Evolutionary conservation across 2,888 invertebrate genomes (phyloP).

Genomic region (Machimus rusticus): DNA sequence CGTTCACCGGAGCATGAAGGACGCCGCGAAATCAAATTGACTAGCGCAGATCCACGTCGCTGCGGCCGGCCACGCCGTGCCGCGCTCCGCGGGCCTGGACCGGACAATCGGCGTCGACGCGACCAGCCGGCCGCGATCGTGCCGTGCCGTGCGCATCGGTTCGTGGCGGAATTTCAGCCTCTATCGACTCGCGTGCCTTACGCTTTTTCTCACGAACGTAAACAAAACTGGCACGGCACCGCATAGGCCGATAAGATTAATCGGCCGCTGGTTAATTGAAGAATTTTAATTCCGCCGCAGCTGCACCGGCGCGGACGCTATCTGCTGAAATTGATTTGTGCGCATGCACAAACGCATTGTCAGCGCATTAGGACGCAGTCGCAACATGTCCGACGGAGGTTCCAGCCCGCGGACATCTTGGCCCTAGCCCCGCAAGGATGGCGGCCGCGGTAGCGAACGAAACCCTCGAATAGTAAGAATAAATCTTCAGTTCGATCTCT

Average conservation of each 20-base stretch:
- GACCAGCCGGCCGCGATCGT: not conserved
- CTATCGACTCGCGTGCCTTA: conserved; percentile 26
- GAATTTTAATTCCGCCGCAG: conserved; percentile 17
- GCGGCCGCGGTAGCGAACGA: not conserved
- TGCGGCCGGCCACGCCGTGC: not conserved
- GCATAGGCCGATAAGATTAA: conserved; percentile 33
- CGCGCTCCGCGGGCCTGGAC: not conserved
- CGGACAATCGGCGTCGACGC: not conserved
- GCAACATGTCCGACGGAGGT: not conserved
- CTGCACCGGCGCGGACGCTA: not conserved
- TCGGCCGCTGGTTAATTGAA: conserved; percentile 31
- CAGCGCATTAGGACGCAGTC: not conserved
- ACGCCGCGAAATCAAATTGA: conserved; percentile 24
- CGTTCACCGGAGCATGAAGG: conserved; percentile 29
- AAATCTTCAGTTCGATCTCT: conserved; percentile 5
- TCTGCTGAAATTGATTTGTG: conserved; percentile 23
- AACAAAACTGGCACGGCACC: conserved; percentile 16
- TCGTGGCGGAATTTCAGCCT: conserved; percentile 13
- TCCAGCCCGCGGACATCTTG: not conserved
- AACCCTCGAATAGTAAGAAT: not conserved
- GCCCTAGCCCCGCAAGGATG: not conserved
- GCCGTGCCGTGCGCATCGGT: conserved; percentile 7
- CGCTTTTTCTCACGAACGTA: conserved; percentile 15
- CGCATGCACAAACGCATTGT: conserved; percentile 13
- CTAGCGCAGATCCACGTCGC: not conserved